These are phyloP conservation scores for Drosophila eohydei DNA, from an alignment of 2,888 invertebrate genomes.

Conservation along the genomic window DNA sequence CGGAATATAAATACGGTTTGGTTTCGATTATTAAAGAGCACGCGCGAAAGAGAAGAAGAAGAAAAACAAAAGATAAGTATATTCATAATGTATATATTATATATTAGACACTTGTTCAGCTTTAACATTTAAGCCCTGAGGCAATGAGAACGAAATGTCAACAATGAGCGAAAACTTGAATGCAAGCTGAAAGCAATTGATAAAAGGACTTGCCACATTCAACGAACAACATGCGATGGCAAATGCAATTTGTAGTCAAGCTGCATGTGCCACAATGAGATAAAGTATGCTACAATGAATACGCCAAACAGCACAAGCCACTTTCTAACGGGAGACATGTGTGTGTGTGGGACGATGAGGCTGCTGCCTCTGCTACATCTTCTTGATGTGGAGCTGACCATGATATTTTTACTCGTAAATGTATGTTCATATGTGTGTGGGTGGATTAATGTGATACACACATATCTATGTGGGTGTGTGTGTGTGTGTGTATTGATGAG, in stretches of 20 bases:
- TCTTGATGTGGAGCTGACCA: slow-evolving; percentile 61
- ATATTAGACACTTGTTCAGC: slow-evolving; percentile 59
- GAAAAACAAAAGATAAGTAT: slow-evolving; percentile 63
- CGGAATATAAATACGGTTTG: slow-evolving; percentile 25
- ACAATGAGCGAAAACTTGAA: slow-evolving; percentile 36
- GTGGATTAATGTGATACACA: background rate
- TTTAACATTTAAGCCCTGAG: slow-evolving; percentile 28
- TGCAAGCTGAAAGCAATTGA: slow-evolving; percentile 7
- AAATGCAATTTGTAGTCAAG: slow-evolving; percentile 24
- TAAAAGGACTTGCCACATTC: slow-evolving; percentile 2
- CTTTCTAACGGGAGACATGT: slow-evolving; percentile 1
- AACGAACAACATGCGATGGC: slow-evolving; percentile 32
- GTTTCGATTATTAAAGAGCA: slow-evolving; percentile 42
- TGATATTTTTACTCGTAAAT: slow-evolving; percentile 49
- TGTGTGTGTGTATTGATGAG: slow-evolving; percentile 12
- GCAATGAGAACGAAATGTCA: slow-evolving; percentile 59
- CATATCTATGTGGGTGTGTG: background rate
- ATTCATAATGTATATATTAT: slow-evolving; percentile 45
- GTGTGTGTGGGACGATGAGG: slow-evolving; percentile 3
- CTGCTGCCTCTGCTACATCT: slow-evolving; percentile 6
- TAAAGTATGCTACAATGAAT: slow-evolving; percentile 32
- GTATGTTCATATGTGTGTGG: background rate
- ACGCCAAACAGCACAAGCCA: slow-evolving; percentile 23
- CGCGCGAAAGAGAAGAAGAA: slow-evolving; percentile 74
- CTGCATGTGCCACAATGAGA: slow-evolving; percentile 29